Evolutionary conservation across 2,888 invertebrate genomes (phyloP).

Genomic region (Anoplius nigerrimus): DNA sequence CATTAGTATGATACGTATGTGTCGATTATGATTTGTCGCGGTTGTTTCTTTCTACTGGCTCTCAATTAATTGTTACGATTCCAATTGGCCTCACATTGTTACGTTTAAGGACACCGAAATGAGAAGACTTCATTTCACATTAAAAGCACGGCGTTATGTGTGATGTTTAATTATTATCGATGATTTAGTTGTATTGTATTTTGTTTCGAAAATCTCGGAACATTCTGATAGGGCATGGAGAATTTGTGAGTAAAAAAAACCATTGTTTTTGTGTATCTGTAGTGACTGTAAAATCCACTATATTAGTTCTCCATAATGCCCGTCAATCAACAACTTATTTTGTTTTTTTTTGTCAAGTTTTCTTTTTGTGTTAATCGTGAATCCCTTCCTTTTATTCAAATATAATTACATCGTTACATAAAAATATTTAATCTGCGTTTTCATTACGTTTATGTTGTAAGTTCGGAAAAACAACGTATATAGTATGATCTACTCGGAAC

Average conservation of each 20-base stretch:
- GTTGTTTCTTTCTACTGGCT: too few species aligned
- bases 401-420: conserved; percentile 3
- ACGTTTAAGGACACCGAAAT: too few species aligned
- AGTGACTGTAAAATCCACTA: not conserved
- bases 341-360: conserved; percentile 3
- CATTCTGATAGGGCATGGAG: too few species aligned
- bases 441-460: not conserved
- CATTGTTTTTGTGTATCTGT: not conserved
- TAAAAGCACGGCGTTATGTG: too few species aligned
- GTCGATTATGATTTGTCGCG: too few species aligned
- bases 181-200: too few species aligned
- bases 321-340: not conserved
- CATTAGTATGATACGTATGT: too few species aligned
- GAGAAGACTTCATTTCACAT: too few species aligned
- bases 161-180: too few species aligned
- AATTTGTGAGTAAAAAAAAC: not conserved
- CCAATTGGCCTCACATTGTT: too few species aligned
- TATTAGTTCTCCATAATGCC: not conserved
- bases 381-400: conserved; percentile 4
- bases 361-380: not conserved
- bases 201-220: too few species aligned
- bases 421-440: not conserved
- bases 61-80: too few species aligned
- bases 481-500: not conserved
- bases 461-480: not conserved